Base-by-base conservation (phyloP, 2,888 invertebrate genomes). In the Rhabditoides inermis region DNA sequence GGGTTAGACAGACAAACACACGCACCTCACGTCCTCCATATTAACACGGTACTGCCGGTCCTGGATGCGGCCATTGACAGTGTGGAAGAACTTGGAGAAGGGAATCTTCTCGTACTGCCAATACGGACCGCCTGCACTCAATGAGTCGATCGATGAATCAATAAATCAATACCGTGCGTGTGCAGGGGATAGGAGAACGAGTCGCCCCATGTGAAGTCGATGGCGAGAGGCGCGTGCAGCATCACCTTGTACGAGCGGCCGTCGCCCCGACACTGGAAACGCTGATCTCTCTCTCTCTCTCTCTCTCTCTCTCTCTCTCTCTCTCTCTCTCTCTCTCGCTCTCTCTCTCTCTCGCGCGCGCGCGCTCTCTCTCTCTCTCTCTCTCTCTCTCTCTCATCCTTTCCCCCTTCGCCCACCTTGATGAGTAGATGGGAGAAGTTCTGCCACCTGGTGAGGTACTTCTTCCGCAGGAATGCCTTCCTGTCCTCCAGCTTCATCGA, bases 181-280 rank as follows among this genome's bases (percentile, higher is more conserved):
- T 85, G 89, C 3, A 98, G 79, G 0, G 86, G 84, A 78, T 86
- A 94, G 70, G 86, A 84, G 77, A 86, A 90, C 18, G 86, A 82
- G 78, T 92, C 90, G 77, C 88, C 85, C 88, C 88, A 90, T n/a
- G 83, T 82, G 27, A 90, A 78, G 77, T 95, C 94, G 71, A 83
- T 86, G 65, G 83, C 83, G 2, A 86, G 87, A 69, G 85, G 84
- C 0, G 84, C 82, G 45, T 84, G 82, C 48, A 95, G 79, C 77
- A 88, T 88, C 27, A 98, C 77, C 65, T 87, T 79, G 78, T 95
- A 98, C 1, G 85, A 84, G 51, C 98, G 82, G 2, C 98, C 98
- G 79, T 98, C 98, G 0, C 98, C 98, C 61, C 94, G 82, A 25
- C 75, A 63, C 72, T 73, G 40, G 12, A 58, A 53, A 45, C 15